Evolutionary conservation across 2,888 invertebrate genomes (phyloP).

Genomic region (Drosophila mayaguana): DNA sequence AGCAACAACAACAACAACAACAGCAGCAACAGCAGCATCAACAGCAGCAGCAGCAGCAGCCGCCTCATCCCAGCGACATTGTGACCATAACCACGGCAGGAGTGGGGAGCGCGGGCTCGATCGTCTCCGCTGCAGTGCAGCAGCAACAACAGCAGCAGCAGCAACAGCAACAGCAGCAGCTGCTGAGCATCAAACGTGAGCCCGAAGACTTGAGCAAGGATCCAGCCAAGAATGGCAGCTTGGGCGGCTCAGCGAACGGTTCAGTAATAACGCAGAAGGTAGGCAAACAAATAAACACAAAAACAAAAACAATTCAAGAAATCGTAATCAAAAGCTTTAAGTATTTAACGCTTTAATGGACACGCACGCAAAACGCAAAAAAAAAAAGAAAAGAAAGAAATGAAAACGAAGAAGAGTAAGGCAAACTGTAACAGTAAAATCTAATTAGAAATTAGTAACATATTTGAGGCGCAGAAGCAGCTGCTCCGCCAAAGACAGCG

Average conservation of each 20-base stretch:
- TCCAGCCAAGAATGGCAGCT: constrained; percentile 83
- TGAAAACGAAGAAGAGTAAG: not conserved
- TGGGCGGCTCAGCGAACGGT: constrained; percentile 69
- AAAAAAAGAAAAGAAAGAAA: not conserved
- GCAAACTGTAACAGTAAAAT: constrained; percentile 26
- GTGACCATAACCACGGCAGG: constrained; percentile 79
- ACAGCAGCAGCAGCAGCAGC: constrained; percentile 70
- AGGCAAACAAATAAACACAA: constrained; percentile 40
- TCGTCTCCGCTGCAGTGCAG: constrained; percentile 80
- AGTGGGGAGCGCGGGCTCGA: constrained; percentile 79
- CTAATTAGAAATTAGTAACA: constrained; percentile 48
- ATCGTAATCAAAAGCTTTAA: constrained; percentile 34
- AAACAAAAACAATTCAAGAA: constrained; percentile 10
- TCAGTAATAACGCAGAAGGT: constrained; percentile 84
- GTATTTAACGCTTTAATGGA: constrained; percentile 64
- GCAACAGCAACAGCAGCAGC: constrained; percentile 75
- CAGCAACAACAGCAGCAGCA: constrained; percentile 67
- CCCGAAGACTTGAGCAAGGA: constrained; percentile 86
- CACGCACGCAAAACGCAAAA: constrained; percentile 64
- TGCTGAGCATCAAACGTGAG: constrained; percentile 85
- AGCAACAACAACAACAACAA: constrained; percentile 67
- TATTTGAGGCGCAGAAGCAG: constrained; percentile 7
- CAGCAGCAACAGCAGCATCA: constrained; percentile 71
- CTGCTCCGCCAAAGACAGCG: constrained; percentile 19
- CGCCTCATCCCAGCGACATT: constrained; percentile 82